Evolutionary conservation across 1,140 invertebrate species (phyloP).

Genomic region (Drosophila kohkoa): DNA sequence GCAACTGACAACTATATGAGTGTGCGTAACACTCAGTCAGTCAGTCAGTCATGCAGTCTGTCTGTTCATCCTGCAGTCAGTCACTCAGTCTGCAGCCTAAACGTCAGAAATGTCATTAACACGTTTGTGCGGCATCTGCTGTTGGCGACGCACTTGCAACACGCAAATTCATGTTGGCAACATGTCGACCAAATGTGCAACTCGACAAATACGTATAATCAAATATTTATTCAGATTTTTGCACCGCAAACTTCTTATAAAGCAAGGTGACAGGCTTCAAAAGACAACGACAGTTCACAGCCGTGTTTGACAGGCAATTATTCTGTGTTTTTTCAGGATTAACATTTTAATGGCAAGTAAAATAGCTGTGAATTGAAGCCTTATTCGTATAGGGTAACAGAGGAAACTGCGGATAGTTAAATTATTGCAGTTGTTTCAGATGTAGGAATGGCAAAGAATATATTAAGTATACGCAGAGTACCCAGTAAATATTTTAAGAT

Average conservation of each 20-base stretch:
- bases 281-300: not conserved
- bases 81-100: slow-evolving; percentile 33
- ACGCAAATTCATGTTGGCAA: slow-evolving; percentile 32
- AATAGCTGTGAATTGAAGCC: not conserved
- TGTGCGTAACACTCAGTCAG: slow-evolving; percentile 38
- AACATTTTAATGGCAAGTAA: not conserved
- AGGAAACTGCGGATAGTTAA: too few relatives aligned
- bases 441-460: too few relatives aligned
- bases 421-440: too few relatives aligned
- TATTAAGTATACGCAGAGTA: too few relatives aligned
- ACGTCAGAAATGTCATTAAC: slow-evolving; percentile 51
- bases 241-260: slow-evolving; percentile 43
- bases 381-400: not conserved
- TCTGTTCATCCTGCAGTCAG: not conserved
- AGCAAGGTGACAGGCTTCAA: slow-evolving; percentile 4
- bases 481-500: too few relatives aligned
- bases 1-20: slow-evolving; percentile 40
- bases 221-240: slow-evolving; percentile 75
- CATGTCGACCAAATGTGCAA: slow-evolving; percentile 35
- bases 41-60: slow-evolving; percentile 16
- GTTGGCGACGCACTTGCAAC: slow-evolving; percentile 27
- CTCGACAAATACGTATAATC: slow-evolving; percentile 5
- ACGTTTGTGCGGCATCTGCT: slow-evolving; percentile 34
- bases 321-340: not conserved
- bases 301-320: slow-evolving; percentile 8